phyloP scores from a whole-genome alignment of 53 echinoderm and acorn worm genomes.

The Glandiceps talaboti region DNA sequence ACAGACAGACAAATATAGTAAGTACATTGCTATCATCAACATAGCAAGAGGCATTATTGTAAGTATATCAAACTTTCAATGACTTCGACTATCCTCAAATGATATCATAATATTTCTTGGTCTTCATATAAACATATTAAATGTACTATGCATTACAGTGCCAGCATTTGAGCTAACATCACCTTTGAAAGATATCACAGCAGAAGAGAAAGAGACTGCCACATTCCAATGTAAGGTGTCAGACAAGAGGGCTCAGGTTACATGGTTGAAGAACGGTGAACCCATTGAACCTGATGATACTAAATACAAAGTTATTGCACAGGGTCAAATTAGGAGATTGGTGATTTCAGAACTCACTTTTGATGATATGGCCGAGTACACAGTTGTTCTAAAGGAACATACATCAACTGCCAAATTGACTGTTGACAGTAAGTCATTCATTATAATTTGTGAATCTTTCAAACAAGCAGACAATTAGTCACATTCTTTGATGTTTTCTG shows the following conservation, averaged over 20 bases:
- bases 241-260: constrained; percentile 24
- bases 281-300: not conserved
- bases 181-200: not conserved
- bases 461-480: too few relatives aligned
- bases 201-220: not conserved
- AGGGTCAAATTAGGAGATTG: not conserved
- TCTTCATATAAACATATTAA: too few relatives aligned
- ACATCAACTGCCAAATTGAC: constrained; percentile 79
- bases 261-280: constrained; percentile 2
- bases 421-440: constrained; percentile 72
- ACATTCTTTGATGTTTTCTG: too few relatives aligned
- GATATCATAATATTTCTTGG: too few relatives aligned
- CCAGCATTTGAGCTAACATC: not conserved
- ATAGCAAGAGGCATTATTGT: too few relatives aligned
- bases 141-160: too few relatives aligned
- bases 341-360: not conserved
- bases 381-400: not conserved
- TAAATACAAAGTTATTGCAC: not conserved
- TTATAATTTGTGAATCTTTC: too few relatives aligned
- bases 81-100: too few relatives aligned
- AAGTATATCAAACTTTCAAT: too few relatives aligned
- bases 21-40: too few relatives aligned
- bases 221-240: constrained; percentile 16
- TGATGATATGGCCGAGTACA: constrained; percentile 1
- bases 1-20: too few relatives aligned